These are phyloP conservation scores for Macrosoma leucophasiata DNA, from an alignment of 2,888 invertebrate species.

Conservation along the genomic window DNA sequence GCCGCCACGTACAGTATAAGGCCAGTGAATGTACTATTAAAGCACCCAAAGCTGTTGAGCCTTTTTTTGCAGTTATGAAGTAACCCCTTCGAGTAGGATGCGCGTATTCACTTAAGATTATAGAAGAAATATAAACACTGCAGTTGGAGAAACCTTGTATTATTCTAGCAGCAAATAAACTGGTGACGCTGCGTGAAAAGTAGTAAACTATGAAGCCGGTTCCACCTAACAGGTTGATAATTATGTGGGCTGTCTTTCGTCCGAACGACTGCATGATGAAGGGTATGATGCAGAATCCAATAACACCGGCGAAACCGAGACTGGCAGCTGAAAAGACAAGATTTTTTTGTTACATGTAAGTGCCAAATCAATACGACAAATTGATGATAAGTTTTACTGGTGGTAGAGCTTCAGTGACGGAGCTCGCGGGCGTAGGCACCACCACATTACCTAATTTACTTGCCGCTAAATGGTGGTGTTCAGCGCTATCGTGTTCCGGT, in stretches of 20 bases:
- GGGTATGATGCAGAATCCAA: slow-evolving; percentile 33
- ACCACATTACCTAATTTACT: too few species aligned
- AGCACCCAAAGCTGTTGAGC: slow-evolving; percentile 27
- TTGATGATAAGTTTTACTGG: too few species aligned
- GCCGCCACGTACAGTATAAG: slow-evolving; percentile 34
- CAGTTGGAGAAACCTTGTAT: slow-evolving; percentile 36
- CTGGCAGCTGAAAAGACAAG: slow-evolving; percentile 32
- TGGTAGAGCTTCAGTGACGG: too few species aligned
- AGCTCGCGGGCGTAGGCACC: too few species aligned
- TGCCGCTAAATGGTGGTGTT: too few species aligned
- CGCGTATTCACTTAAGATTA: slow-evolving; percentile 36
- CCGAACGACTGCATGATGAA: slow-evolving; percentile 35
- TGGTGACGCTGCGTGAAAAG: slow-evolving; percentile 28
- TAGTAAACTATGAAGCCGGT: slow-evolving; percentile 33
- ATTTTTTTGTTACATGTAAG: too few species aligned
- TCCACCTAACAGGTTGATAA: slow-evolving; percentile 19
- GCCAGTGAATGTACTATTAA: slow-evolving; percentile 35
- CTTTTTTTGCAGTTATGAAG: slow-evolving; percentile 35
- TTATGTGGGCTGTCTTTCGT: slow-evolving; percentile 30
- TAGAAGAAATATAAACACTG: slow-evolving; percentile 30
- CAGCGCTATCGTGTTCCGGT: too few species aligned
- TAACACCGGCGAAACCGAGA: slow-evolving; percentile 32
- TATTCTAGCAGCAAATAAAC: slow-evolving; percentile 31
- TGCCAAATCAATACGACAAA: too few species aligned
- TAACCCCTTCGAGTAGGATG: slow-evolving; percentile 36